phyloP scores from a whole-genome alignment of 2,113 vertebrate genomes.

The Siphamia tubifer region DNA sequence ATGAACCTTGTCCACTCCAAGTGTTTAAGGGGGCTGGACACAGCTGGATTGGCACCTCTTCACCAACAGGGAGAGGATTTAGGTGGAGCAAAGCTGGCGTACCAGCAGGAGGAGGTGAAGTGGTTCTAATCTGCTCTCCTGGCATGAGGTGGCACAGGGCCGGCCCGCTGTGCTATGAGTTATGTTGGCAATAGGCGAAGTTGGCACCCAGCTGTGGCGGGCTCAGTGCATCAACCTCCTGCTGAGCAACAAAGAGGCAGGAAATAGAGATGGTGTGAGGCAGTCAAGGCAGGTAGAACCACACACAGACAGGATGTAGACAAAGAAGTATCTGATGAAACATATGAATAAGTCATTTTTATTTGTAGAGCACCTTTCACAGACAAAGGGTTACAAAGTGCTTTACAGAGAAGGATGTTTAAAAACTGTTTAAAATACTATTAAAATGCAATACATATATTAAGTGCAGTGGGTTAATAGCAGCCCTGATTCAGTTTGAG shows the following conservation, averaged over 20 bases:
- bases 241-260: slow-evolving; percentile 26
- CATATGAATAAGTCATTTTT: neutral
- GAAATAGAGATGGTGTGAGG: slow-evolving; percentile 45
- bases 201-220: slow-evolving; percentile 21
- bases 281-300: slow-evolving; percentile 8
- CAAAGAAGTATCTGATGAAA: slow-evolving; percentile 1
- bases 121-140: slow-evolving; percentile 68
- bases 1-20: neutral
- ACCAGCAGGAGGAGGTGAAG: slow-evolving; percentile 53
- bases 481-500: too few relatives aligned
- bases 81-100: slow-evolving; percentile 46
- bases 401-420: too few relatives aligned
- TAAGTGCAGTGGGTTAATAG: too few relatives aligned
- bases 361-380: too few relatives aligned
- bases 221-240: slow-evolving; percentile 53
- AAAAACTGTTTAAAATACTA: too few relatives aligned
- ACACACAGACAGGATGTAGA: neutral
- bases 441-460: too few relatives aligned
- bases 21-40: slow-evolving; percentile 36
- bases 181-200: slow-evolving; percentile 50
- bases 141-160: slow-evolving; percentile 52
- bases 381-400: too few relatives aligned
- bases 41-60: slow-evolving; percentile 48
- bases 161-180: slow-evolving; percentile 47
- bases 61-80: slow-evolving; percentile 16